Evolutionary conservation across 2,113 vertebrate genomes (phyloP).

Genomic region (Micromys minutus): DNA sequence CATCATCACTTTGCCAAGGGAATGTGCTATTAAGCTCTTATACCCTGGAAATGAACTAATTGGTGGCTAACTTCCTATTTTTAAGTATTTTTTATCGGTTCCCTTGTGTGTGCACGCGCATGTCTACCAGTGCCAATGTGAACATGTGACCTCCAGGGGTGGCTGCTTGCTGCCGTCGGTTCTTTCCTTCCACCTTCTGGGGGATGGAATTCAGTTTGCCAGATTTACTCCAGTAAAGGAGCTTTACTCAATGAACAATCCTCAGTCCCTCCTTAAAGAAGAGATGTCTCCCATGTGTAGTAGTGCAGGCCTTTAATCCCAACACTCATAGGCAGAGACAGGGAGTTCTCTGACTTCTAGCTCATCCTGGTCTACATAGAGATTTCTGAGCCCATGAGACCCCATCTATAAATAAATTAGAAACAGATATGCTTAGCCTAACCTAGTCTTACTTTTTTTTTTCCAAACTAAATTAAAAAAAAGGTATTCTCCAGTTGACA

Average conservation of each 20-base stretch:
- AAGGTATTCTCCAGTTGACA: neutral
- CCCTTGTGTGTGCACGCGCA: accelerated
- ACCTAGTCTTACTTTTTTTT: neutral
- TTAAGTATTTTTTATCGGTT: neutral
- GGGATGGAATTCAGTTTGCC: too few relatives aligned
- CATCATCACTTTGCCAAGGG: neutral
- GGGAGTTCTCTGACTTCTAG: neutral
- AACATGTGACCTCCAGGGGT: too few relatives aligned
- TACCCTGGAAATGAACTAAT: conserved; percentile 17
- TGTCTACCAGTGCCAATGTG: too few relatives aligned
- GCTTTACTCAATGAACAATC: neutral
- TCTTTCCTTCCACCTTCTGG: neutral
- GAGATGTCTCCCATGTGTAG: neutral
- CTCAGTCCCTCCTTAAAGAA: neutral
- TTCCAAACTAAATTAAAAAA: neutral
- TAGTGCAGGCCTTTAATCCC: neutral
- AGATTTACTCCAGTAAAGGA: neutral
- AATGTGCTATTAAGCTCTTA: neutral
- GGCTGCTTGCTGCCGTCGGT: neutral
- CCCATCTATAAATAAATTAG: neutral
- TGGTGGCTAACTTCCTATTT: neutral
- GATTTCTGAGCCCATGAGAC: neutral
- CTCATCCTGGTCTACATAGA: neutral
- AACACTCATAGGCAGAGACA: neutral
- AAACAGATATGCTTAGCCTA: neutral